Evolutionary conservation across 2,888 invertebrate species (phyloP).

Genomic region (Leucoma salicis): DNA sequence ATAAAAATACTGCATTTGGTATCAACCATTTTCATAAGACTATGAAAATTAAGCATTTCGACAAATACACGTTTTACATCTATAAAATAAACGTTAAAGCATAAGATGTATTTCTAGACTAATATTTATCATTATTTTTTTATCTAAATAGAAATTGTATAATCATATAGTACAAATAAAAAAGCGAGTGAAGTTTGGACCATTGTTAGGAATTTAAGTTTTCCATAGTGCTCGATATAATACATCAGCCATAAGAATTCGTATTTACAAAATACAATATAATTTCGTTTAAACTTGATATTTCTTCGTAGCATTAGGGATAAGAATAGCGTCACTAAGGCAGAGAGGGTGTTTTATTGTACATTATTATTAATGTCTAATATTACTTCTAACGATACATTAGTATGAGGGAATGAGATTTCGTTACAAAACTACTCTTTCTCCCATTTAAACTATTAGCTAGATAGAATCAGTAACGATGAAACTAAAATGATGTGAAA

Average conservation of each 20-base stretch:
- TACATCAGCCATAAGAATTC: slow-evolving; percentile 70
- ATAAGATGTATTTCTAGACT: slow-evolving; percentile 69
- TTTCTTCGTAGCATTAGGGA: slow-evolving; percentile 65
- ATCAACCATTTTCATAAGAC: slow-evolving; percentile 76
- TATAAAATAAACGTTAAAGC: slow-evolving; percentile 77
- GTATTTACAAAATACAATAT: slow-evolving; percentile 73
- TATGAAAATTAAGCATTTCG: slow-evolving; percentile 79
- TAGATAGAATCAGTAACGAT: slow-evolving; percentile 45
- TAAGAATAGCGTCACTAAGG: slow-evolving; percentile 78
- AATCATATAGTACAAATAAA: slow-evolving; percentile 79
- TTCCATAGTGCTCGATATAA: slow-evolving; percentile 75
- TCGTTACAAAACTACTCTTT: slow-evolving; percentile 37
- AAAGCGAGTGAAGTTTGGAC: slow-evolving; percentile 81
- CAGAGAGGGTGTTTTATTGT: slow-evolving; percentile 79
- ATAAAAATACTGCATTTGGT: slow-evolving; percentile 82
- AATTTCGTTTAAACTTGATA: slow-evolving; percentile 66
- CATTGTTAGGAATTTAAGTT: slow-evolving; percentile 80
- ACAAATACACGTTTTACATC: slow-evolving; percentile 75
- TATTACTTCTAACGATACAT: slow-evolving; percentile 54
- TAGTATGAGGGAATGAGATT: slow-evolving; percentile 43
- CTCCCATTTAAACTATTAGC: slow-evolving; percentile 46
- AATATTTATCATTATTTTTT: slow-evolving; percentile 59
- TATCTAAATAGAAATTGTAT: slow-evolving; percentile 79
- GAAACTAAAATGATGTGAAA: slow-evolving; percentile 55
- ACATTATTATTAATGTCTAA: slow-evolving; percentile 68